Evolutionary conservation across 2,113 vertebrate genomes (phyloP).

Genomic region (Callopanchax toddi): DNA sequence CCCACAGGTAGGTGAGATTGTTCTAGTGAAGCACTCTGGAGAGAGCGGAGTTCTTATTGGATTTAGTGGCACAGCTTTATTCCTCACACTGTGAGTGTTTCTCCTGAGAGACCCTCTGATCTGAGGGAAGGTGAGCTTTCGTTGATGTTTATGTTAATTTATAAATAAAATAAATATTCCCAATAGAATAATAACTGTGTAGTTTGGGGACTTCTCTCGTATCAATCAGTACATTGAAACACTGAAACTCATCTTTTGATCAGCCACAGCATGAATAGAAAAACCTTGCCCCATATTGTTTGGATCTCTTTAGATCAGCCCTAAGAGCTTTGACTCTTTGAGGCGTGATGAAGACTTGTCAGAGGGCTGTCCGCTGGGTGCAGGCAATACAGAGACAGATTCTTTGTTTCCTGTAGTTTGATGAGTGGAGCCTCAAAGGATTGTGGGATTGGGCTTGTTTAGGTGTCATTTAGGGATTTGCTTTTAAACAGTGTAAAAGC

Average conservation of each 20-base stretch:
- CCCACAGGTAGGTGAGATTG: conserved; percentile 85
- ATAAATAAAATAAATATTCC: background rate
- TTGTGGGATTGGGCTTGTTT: background rate
- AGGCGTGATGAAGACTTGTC: background rate
- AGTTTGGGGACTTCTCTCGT: background rate
- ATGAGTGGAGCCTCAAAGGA: background rate
- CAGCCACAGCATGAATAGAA: background rate
- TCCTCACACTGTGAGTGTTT: background rate
- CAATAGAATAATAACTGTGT: background rate
- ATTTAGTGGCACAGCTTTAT: conserved; percentile 18
- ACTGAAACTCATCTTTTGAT: background rate
- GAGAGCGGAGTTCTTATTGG: conserved; percentile 4
- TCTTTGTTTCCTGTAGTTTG: background rate
- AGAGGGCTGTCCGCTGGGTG: background rate
- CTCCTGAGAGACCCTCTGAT: background rate
- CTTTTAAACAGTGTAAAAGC: background rate
- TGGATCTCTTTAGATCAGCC: background rate
- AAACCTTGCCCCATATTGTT: background rate
- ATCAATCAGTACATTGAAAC: too few relatives aligned
- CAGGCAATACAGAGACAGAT: background rate
- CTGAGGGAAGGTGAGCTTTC: background rate
- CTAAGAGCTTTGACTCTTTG: background rate
- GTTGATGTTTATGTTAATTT: background rate
- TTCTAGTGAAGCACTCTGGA: conserved; percentile 8
- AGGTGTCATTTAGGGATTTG: background rate